These are phyloP conservation scores for Cirrhinus mrigala DNA, from an alignment of 2,797 vertebrate species.

Conservation along the genomic window DNA sequence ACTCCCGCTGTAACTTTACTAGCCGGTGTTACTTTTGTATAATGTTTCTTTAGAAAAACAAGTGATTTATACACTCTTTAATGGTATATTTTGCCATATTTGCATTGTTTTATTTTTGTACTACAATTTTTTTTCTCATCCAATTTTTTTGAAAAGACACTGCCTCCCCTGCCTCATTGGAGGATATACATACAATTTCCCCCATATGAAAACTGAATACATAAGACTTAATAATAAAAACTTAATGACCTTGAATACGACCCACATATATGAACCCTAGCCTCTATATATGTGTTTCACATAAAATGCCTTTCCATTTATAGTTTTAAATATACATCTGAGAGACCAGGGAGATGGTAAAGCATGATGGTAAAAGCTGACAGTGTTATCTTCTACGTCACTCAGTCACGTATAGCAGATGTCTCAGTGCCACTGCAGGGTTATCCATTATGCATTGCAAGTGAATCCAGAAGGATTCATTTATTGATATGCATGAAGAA, in stretches of 20 bases:
- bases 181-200: not conserved
- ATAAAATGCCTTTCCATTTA: not conserved
- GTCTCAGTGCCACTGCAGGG: not conserved
- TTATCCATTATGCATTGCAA: constrained; percentile 19
- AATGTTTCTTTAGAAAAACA: too few species aligned
- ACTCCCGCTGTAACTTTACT: too few species aligned
- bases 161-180: too few species aligned
- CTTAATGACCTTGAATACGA: not conserved
- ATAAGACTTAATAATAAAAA: not conserved
- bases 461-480: not conserved
- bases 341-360: not conserved
- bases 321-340: not conserved
- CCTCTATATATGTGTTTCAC: not conserved
- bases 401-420: not conserved
- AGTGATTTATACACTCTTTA: too few species aligned
- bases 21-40: too few species aligned
- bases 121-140: too few species aligned
- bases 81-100: too few species aligned
- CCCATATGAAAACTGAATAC: not conserved
- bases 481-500: constrained; percentile 23
- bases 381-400: constrained; percentile 13
- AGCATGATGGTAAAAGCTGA: not conserved
- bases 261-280: not conserved
- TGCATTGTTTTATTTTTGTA: too few species aligned
- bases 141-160: too few species aligned